Evolutionary conservation across 2,797 vertebrate genomes (phyloP), one percentile per base, ranked within the genome.

Genomic region (Pterois miles): DNA sequence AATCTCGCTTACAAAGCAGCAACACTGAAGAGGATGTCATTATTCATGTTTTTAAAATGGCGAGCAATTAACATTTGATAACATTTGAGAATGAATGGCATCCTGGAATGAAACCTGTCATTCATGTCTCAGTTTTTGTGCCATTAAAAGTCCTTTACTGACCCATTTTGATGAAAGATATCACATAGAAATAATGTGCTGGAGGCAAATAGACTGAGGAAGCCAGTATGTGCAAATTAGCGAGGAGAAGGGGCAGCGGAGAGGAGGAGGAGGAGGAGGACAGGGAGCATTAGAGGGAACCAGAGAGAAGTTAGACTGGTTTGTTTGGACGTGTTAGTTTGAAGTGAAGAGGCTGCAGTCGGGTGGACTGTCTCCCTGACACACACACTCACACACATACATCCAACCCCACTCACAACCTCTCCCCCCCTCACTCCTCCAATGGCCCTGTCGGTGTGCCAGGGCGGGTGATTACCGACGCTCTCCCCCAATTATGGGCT

Each of bases 401-500:
- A 81, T 70, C 70, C 86, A 85, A 69, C 74, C 84, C 62, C 65
- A 50, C 76, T 67, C 86, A 60, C 82, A 68, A 80, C 74, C 76
- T 59, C 78, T 29, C 58, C 68, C 68, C 68, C 82, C 71, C 58
- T 63, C 66, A 6, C 85, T 90, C 89, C 89, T 92, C 87, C 90
- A 75, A 86, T 89, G 89, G 93, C 96, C 96, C 96, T 97, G 96
- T 96, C 96, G 93, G 96, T 96, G 96, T 96, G 96, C 94, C 64
- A 94, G 96, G 95, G 96, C 96, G 97, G 96, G 96, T 98, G 97
- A 98, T 99, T 98, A 98, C 97, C 96, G 95, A 96, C 96, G 96
- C 97, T 99, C 97, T 98, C 96, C 95, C 96, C 97, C 97, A 99
- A 98, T 98, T 98, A 98, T 96, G 97, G 97, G 94, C 96, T 97